Base-by-base conservation (phyloP, 2,797 vertebrate species). In the Myotis pilosus region DNA sequence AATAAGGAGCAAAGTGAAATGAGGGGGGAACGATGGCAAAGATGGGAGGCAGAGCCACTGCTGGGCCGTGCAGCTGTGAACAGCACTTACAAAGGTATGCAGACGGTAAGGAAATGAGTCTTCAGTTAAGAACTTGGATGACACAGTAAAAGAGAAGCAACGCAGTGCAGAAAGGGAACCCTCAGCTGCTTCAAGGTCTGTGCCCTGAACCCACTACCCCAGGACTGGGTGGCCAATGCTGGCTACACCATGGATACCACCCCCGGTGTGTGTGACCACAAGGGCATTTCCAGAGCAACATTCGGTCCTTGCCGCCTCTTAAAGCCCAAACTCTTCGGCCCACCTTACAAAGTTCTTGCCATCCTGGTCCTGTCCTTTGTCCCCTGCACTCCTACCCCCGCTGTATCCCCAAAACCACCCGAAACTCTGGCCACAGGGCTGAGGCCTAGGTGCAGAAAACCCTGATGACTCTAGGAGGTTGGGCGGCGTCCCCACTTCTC, bases 101-200 rank as follows among this genome's bases (percentile, higher is more conserved):
- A 12, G 55, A 2, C 1, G 5, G 36, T 6, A 13, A 3, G 25
- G 19, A 72, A n/a, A 69, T 0, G 4, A n/a, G 57, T 4, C 62
- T 49, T 71, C 4, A 0, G 25, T 10, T 41, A 2, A 75, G 38
- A 30, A 22, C 1, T 0, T 0, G 30, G 9, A 25, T 0, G 5
- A 10, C 1, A 36, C 3, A 30, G 51, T 12, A 0, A 60, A 44
- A 41, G 60, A 68, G 13, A 36, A 8, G 36, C 4, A 2, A 28
- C 1, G 0, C 2, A 6, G 12, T 0, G 0, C 17, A 20, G 33
- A 19, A n/a, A 22, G 0, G 19, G 12, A 28, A 5, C 60, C 57
- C 79, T 7, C 12, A 4, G 28, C 1, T 16, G 41, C 19, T 1
- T 3, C 53, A 5, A 3, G 22, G 8, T 28, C 76, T 20, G 16